Conservation (phyloP, 2,888 invertebrate species). For the Phortica okadai region DNA sequence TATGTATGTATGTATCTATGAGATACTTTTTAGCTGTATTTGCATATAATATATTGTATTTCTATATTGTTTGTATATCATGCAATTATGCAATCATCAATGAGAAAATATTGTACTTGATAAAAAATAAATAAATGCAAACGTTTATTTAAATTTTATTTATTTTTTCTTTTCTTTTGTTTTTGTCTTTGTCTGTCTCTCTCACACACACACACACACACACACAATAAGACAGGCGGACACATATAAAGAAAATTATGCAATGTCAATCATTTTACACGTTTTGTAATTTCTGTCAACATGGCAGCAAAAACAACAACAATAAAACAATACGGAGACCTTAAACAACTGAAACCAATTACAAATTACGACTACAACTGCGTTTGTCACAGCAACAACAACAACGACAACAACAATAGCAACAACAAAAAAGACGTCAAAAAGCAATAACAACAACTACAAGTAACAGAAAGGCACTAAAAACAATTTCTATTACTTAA, state of each 20-base stretch:
- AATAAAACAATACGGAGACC: conserved; percentile 40
- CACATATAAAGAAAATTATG: conserved; percentile 52
- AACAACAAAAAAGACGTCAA: neutral
- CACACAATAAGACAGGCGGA: conserved; percentile 24
- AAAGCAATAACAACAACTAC: conserved; percentile 4
- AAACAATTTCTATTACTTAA: conserved; percentile 45
- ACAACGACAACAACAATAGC: neutral
- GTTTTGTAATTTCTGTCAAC: conserved; percentile 53
- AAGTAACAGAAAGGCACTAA: conserved; percentile 17
- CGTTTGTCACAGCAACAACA: neutral
- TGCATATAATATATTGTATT: neutral
- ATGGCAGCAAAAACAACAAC: conserved; percentile 48
- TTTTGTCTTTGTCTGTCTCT: too few species aligned
- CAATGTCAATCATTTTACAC: conserved; percentile 61
- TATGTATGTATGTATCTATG: too few species aligned
- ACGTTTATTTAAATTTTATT: conserved; percentile 2
- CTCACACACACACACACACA: neutral
- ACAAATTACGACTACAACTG: conserved; percentile 44
- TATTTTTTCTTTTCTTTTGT: neutral
- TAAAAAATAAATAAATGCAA: conserved; percentile 3
- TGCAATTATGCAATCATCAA: conserved; percentile 2
- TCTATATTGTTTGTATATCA: neutral
- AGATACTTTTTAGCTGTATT: neutral
- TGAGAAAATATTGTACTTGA: neutral
- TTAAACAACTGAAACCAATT: conserved; percentile 46